Percentiles rank a stretch among this genome's conserved stretches.
Conservation (phyloP, 2,888 invertebrate genomes). For the Orchesellides sinensis region DNA sequence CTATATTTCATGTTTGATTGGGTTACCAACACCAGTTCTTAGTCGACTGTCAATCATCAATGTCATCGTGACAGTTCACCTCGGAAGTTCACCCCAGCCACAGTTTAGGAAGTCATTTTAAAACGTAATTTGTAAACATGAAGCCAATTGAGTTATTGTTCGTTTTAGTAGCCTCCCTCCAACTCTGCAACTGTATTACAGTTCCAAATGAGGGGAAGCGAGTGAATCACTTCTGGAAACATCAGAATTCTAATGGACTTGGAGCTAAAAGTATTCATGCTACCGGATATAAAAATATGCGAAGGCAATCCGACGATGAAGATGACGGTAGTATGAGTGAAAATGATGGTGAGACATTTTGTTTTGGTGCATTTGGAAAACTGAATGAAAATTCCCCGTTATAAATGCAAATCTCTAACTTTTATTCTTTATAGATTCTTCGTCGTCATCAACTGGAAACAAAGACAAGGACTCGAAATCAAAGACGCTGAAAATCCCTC, state of each 20-base stretch:
- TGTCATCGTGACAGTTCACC: not conserved
- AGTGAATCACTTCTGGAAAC: not conserved
- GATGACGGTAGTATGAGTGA: not conserved
- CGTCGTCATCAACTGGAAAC: not conserved
- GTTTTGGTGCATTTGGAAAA: not conserved
- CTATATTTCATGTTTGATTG: not conserved
- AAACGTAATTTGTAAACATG: not conserved
- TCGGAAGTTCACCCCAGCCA: not conserved
- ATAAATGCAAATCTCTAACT: not conserved
- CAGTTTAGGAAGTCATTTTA: not conserved
- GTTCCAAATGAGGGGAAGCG: conserved; percentile 1
- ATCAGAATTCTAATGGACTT: not conserved
- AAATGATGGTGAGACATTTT: not conserved
- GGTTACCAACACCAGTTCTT: not conserved
- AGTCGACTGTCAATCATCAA: not conserved
- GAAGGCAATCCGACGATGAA: not conserved
- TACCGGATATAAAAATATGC: not conserved
- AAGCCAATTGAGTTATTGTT: not conserved
- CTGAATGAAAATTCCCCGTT: not conserved
- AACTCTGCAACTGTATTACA: not conserved
- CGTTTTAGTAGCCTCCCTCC: conserved; percentile 2
- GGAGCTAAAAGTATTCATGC: not conserved
- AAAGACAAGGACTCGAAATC: not conserved
- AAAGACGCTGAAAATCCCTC: conserved; percentile 19
- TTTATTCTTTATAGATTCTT: not conserved